A percentile compares a stretch with the other conserved stretches of the same genome.
Evolutionary conservation across 2,888 invertebrate genomes (phyloP).

Genomic region (Agrotis exclamationis): DNA sequence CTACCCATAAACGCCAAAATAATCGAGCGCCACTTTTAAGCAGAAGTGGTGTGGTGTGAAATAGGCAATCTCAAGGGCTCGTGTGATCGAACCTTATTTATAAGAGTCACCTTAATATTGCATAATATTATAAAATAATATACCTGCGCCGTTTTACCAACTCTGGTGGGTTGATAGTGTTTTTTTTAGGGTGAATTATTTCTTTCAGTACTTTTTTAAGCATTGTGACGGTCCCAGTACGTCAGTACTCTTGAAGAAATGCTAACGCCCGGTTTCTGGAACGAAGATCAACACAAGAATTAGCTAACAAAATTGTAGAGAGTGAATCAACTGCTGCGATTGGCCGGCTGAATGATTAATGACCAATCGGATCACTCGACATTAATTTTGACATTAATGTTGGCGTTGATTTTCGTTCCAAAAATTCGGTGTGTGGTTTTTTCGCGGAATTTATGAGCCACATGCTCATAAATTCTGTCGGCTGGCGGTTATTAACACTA

Average conservation of each 20-base stretch:
- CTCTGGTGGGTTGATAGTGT: neutral
- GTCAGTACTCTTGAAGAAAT: neutral
- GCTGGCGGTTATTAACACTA: too few relatives aligned
- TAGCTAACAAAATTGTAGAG: slow-evolving; percentile 5
- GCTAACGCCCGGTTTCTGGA: slow-evolving; percentile 20
- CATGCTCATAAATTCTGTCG: too few relatives aligned
- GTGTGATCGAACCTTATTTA: too few relatives aligned
- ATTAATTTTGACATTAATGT: neutral
- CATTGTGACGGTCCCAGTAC: neutral
- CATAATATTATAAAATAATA: neutral
- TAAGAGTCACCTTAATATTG: too few relatives aligned
- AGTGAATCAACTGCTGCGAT: neutral
- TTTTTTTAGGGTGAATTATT: neutral
- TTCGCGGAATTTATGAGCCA: too few relatives aligned
- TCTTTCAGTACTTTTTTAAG: neutral
- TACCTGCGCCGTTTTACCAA: slow-evolving; percentile 8
- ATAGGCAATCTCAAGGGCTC: too few relatives aligned
- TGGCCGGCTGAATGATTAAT: neutral
- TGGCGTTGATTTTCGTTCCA: slow-evolving; percentile 26
- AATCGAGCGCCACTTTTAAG: too few relatives aligned
- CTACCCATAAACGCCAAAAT: too few relatives aligned
- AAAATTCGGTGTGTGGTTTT: neutral
- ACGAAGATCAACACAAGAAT: slow-evolving; percentile 24
- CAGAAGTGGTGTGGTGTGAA: too few relatives aligned
- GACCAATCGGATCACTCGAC: slow-evolving; percentile 12